phyloP scores from a whole-genome alignment of 2,113 vertebrate genomes.

The Pachycephala philippinensis region DNA sequence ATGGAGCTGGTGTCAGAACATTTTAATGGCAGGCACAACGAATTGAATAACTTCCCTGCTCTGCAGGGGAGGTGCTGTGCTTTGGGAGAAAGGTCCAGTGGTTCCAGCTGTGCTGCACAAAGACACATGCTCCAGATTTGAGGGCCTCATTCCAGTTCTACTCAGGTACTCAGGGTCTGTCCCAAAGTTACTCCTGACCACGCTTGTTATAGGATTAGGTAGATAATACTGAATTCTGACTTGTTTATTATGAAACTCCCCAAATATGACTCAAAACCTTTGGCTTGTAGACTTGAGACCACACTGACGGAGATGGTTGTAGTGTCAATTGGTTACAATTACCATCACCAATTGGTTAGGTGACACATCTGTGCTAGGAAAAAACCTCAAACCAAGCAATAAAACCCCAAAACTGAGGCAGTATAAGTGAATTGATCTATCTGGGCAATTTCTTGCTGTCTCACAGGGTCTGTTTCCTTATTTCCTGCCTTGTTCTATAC shows the following conservation, averaged over 20 bases:
- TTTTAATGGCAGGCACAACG: too few relatives aligned
- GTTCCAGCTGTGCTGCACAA: background rate
- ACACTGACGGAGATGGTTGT: background rate
- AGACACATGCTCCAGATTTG: background rate
- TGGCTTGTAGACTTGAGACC: background rate
- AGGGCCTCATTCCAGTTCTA: accelerated
- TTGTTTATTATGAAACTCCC: background rate
- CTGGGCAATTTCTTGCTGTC: background rate
- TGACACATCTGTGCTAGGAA: background rate
- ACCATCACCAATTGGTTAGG: too few relatives aligned
- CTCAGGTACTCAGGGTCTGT: background rate
- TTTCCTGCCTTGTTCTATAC: background rate
- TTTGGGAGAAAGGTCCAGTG: background rate
- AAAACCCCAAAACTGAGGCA: background rate
- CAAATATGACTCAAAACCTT: background rate
- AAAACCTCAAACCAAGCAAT: accelerated
- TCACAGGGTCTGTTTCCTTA: background rate
- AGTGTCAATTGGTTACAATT: background rate
- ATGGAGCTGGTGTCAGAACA: background rate
- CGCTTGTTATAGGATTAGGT: background rate
- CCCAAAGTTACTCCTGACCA: background rate
- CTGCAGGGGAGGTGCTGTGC: accelerated
- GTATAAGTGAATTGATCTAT: background rate
- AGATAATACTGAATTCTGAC: background rate
- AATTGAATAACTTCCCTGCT: background rate